Evolutionary conservation across 2,113 vertebrate species (phyloP).

Genomic region (Cyanistes caeruleus): DNA sequence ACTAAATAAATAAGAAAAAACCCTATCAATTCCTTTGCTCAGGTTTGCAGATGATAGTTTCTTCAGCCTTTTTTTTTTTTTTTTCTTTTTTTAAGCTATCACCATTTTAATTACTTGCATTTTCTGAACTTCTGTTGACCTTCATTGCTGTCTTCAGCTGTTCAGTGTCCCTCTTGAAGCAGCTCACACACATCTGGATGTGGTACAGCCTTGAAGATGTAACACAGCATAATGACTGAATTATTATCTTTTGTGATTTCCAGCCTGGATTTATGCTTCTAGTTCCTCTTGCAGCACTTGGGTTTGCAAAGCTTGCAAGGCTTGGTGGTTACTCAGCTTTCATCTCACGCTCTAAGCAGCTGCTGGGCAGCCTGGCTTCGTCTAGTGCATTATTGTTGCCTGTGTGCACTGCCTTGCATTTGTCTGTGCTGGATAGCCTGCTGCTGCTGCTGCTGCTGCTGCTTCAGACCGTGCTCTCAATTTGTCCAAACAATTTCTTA

Average conservation of each 20-base stretch:
- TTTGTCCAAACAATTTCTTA: neutral
- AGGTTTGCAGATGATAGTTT: neutral
- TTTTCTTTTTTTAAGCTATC: neutral
- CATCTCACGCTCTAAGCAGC: neutral
- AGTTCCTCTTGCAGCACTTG: neutral
- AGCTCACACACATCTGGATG: neutral
- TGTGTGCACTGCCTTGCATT: neutral
- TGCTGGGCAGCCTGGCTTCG: neutral
- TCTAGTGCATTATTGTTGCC: neutral
- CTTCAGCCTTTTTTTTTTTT: neutral
- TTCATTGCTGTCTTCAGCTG: neutral
- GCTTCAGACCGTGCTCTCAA: neutral
- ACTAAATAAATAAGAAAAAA: neutral
- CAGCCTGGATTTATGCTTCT: neutral
- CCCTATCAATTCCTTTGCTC: fast-evolving
- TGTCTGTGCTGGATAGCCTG: neutral
- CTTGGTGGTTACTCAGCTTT: neutral
- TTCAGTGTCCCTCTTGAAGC: neutral
- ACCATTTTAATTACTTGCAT: neutral
- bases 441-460: neutral
- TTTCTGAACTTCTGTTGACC: neutral
- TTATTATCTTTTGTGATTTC: neutral
- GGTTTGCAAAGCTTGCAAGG: neutral
- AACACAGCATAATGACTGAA: neutral
- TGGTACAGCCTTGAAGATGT: neutral